Percentiles rank a stretch among this genome's conserved stretches.
phyloP scores from a whole-genome alignment of 2,113 vertebrate genomes.

The Caranx ignobilis region DNA sequence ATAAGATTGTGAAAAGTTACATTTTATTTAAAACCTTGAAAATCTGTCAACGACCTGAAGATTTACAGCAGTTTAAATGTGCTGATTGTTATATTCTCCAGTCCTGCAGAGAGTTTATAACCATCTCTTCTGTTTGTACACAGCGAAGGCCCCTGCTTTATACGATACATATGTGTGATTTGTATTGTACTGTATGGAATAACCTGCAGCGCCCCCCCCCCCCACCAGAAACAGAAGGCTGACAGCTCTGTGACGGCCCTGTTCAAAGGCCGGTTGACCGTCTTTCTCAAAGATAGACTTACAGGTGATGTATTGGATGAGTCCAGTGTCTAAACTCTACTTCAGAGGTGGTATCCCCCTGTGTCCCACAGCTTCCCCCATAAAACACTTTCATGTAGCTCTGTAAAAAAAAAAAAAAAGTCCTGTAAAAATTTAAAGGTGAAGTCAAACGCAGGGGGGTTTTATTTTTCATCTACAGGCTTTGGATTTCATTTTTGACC shows the following conservation, averaged over 20 bases:
- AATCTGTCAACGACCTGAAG: neutral
- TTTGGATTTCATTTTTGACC: conserved; percentile 53
- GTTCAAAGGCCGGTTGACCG: conserved; percentile 67
- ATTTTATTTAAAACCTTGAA: neutral
- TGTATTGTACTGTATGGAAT: conserved; percentile 21
- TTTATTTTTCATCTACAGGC: conserved; percentile 58
- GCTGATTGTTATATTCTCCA: no score
- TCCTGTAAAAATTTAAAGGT: conserved; percentile 55
- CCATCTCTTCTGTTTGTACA: neutral
- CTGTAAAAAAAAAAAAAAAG: conserved; percentile 44
- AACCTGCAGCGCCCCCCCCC: neutral
- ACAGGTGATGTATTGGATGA: conserved; percentile 74
- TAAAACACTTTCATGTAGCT: conserved; percentile 76
- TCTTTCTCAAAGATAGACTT: conserved; percentile 66
- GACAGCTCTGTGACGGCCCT: conserved; percentile 14
- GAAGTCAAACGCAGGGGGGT: conserved; percentile 33
- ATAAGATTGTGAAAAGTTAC: neutral
- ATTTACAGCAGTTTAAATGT: no score
- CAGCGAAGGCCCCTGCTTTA: neutral
- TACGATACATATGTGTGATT: conserved; percentile 32
- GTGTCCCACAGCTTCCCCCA: conserved; percentile 57
- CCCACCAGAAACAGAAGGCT: conserved; percentile 32
- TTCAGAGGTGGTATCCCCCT: conserved; percentile 62
- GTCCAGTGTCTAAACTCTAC: conserved; percentile 58
- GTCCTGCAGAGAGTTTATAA: no score